Evolutionary conservation across 1,140 invertebrate genomes (phyloP), one percentile per base, ranked within the genome.

Genomic region (Plutomurus gul): DNA sequence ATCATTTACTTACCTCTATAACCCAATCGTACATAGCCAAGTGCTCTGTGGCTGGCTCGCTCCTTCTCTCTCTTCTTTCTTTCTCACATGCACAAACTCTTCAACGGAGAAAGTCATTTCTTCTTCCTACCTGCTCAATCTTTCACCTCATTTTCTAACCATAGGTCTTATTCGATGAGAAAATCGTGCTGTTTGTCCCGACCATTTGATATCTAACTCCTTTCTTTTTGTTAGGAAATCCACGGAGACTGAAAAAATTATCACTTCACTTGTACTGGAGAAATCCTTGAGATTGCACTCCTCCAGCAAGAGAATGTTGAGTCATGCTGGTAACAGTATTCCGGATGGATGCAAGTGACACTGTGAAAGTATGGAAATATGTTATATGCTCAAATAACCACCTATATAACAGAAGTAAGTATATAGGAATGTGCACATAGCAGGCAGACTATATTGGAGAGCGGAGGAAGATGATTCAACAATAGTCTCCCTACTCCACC

Each of bases 381-480:
- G n/a, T n/a, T n/a, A n/a, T n/a, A n/a, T n/a, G n/a, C n/a, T n/a
- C n/a, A n/a, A n/a, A n/a, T n/a, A n/a, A n/a, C n/a, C n/a, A n/a
- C n/a, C n/a, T n/a, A n/a, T n/a, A n/a, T n/a, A n/a, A n/a, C n/a
- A n/a, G n/a, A n/a, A n/a, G n/a, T n/a, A n/a, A n/a, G n/a, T n/a
- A n/a, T n/a, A 22, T 51, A 22, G 11, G 25, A 22, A 22, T 51
- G 18, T 51, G 47, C 13, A 51, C 7, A 22, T 22, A 22, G 25
- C 47, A 51, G 47, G 47, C 20, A 22, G 46, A 49, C 6, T 7
- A 13, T 7, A 39, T 6, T 7, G 37, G 47, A 51, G 47, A 22
- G 47, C 47, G 25, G 47, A 51, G n/a, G n/a, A n/a, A n/a, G 47
- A 51, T 51, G 47, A 51, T 51, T 51, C 47, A 51, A 51, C 47